Evolutionary conservation across 2,888 invertebrate genomes (phyloP).

Genomic region (Caenorhabditis zanzibari): DNA sequence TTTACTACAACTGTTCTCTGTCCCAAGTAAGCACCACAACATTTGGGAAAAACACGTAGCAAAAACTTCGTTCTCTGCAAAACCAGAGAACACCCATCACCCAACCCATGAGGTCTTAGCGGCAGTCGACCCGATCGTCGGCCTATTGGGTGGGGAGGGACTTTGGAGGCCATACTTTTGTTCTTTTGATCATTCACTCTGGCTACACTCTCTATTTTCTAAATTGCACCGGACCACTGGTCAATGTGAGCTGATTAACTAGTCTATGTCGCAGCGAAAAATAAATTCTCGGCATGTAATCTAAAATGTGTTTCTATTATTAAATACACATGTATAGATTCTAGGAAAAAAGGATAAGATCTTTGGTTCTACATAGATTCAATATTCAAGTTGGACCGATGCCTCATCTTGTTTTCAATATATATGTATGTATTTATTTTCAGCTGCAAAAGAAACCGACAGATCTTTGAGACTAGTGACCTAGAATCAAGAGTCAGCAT

Average conservation of each 20-base stretch:
- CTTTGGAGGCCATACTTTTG: constrained; percentile 35
- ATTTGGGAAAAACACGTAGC: constrained; percentile 54
- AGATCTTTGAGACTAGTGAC: constrained; percentile 16
- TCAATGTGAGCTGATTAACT: constrained; percentile 21
- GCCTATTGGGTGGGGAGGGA: constrained; percentile 14
- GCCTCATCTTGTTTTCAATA: constrained; percentile 20
- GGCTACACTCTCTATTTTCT: constrained; percentile 17
- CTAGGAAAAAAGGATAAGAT: background rate
- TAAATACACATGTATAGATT: background rate
- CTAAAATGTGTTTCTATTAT: background rate
- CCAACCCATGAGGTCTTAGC: background rate
- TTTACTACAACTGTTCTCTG: constrained; percentile 22
- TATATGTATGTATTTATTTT: constrained; percentile 4
- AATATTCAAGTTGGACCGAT: background rate
- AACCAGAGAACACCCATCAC: constrained; percentile 50
- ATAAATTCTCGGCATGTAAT: constrained; percentile 1
- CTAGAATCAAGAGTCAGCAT: background rate
- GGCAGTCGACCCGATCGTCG: constrained; percentile 28
- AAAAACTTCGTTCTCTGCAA: constrained; percentile 51
- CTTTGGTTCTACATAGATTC: constrained; percentile 22
- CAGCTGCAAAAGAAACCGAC: constrained; percentile 19
- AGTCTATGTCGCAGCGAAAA: constrained; percentile 11
- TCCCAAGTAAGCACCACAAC: constrained; percentile 25
- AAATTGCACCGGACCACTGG: constrained; percentile 7
- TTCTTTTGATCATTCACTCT: constrained; percentile 56